Evolutionary conservation across 2,888 invertebrate species (phyloP).

Genomic region (Neoitamus cyanurus): DNA sequence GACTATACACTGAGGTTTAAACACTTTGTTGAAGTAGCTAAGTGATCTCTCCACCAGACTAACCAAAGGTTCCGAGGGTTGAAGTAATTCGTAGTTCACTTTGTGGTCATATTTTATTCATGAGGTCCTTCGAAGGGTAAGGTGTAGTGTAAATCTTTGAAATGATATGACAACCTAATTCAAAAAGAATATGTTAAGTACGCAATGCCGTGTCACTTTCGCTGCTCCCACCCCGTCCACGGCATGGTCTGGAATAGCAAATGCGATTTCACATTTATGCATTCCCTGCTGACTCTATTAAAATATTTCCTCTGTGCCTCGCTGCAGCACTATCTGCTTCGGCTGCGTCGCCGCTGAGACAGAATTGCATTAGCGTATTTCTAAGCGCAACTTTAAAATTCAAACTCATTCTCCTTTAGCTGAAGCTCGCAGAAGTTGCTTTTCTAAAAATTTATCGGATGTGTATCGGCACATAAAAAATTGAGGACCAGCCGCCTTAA

Average conservation of each 20-base stretch:
- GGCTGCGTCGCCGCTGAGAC: not conserved
- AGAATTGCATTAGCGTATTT: not conserved
- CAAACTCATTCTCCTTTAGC: too few relatives aligned
- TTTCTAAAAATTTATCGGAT: not conserved
- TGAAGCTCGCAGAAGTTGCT: too few relatives aligned
- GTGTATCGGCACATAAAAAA: not conserved
- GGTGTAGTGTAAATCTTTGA: conserved; percentile 38
- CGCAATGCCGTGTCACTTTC: not conserved
- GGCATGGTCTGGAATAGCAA: not conserved
- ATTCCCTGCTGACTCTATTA: not conserved
- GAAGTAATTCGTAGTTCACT: conserved; percentile 39
- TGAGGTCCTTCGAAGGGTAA: conserved; percentile 14
- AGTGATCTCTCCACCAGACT: conserved; percentile 21
- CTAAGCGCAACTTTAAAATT: not conserved
- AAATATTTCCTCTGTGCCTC: conserved; percentile 8
- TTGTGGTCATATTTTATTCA: conserved; percentile 46
- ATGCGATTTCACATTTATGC: not conserved
- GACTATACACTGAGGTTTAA: conserved; percentile 14
- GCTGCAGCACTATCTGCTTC: not conserved
- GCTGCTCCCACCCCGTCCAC: not conserved
- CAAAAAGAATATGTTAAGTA: conserved; percentile 33
- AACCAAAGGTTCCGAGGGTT: conserved; percentile 20
- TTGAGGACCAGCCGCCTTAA: not conserved
- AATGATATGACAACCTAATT: conserved; percentile 39
- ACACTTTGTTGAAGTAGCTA: conserved; percentile 29